A percentile compares a stretch with the other conserved stretches of the same genome.
Evolutionary conservation across 2,113 vertebrate species (phyloP).

Genomic region (Amphilophus citrinellus): DNA sequence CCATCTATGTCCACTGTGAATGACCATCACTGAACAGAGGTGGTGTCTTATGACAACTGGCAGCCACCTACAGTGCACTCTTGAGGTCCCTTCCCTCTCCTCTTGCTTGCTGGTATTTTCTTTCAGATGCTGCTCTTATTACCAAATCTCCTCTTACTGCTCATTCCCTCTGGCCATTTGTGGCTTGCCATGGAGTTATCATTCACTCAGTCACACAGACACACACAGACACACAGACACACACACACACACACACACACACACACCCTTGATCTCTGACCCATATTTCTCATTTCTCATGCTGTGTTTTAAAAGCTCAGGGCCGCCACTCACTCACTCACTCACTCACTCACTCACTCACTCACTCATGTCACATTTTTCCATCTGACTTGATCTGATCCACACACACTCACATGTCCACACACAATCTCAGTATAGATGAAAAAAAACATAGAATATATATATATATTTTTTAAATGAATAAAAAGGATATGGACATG

Average conservation of each 20-base stretch:
- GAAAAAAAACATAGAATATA: too few species aligned
- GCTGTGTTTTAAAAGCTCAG: not conserved
- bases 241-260: not conserved
- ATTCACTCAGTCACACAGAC: not conserved
- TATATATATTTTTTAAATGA: not conserved
- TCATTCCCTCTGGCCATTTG: not conserved
- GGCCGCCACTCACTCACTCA: not conserved
- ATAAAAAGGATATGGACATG: not conserved
- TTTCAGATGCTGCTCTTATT: slow-evolving; percentile 29
- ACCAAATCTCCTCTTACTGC: slow-evolving; percentile 1
- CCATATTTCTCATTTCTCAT: not conserved
- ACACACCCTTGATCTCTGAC: slow-evolving; percentile 36
- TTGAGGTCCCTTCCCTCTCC: not conserved
- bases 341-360: too few species aligned
- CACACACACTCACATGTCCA: not conserved
- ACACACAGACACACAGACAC: not conserved
- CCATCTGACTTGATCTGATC: not conserved
- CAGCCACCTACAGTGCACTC: too few species aligned
- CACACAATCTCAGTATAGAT: not conserved
- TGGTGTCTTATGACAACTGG: too few species aligned
- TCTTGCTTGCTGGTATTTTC: not conserved
- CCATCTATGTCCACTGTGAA: too few species aligned
- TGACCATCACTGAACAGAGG: too few species aligned
- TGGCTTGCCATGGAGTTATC: not conserved
- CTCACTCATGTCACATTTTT: not conserved